Conservation (phyloP, 2,797 vertebrate genomes). For the Rhincodon typus region DNA sequence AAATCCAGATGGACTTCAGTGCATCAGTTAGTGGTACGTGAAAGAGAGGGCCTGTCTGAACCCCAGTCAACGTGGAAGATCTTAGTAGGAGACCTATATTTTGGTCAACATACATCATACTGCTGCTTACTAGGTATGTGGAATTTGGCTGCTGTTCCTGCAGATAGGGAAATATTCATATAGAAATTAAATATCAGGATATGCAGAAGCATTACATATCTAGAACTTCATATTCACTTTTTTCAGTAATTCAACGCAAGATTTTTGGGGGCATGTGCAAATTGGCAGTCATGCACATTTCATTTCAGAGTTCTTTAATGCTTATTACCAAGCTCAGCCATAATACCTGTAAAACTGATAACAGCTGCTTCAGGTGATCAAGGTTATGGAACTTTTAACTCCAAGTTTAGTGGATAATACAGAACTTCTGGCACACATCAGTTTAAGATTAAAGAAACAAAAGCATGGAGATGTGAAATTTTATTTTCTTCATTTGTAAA, state of each 20-base stretch:
- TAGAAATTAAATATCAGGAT: neutral
- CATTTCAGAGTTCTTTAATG: neutral
- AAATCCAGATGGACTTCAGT: neutral
- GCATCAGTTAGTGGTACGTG: neutral
- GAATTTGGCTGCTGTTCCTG: neutral
- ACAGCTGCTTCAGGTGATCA: neutral
- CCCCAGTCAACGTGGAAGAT: neutral
- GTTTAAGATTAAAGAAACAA: neutral
- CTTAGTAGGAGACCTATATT: neutral
- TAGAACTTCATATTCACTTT: neutral
- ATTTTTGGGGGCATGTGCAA: neutral
- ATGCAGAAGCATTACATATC: neutral
- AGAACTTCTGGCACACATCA: neutral
- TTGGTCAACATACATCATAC: neutral
- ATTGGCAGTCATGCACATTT: neutral
- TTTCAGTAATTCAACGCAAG: too few relatives aligned
- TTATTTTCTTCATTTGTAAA: conserved; percentile 27
- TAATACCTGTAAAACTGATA: neutral
- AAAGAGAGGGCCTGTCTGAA: neutral
- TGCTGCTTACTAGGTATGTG: neutral
- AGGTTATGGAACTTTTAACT: too few relatives aligned
- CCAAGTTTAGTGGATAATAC: neutral
- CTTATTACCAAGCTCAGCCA: neutral
- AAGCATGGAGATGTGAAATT: conserved; percentile 9
- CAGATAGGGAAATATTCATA: too few relatives aligned